These are phyloP conservation scores for Drosophila paramelanica DNA, from an alignment of 2,888 invertebrate genomes.

Conservation along the genomic window DNA sequence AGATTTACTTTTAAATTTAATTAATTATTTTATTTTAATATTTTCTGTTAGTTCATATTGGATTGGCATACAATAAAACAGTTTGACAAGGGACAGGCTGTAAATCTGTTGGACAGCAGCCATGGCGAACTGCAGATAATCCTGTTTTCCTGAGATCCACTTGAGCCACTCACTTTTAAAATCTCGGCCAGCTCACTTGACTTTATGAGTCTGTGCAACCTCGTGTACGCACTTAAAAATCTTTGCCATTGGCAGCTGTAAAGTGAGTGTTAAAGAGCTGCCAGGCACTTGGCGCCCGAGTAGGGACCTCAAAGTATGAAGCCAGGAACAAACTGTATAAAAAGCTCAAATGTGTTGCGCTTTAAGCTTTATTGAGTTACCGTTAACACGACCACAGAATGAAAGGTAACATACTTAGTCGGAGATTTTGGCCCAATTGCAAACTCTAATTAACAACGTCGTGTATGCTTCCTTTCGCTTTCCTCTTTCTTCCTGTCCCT, in stretches of 20 bases:
- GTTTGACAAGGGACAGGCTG: slow-evolving; percentile 30
- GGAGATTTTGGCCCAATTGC: slow-evolving; percentile 5
- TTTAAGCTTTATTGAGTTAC: slow-evolving; percentile 61
- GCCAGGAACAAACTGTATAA: background rate
- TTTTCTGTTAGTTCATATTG: no score
- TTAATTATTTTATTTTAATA: no score
- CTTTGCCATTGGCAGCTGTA: slow-evolving; percentile 37
- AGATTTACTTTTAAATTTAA: no score
- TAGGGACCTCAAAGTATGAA: slow-evolving; percentile 14
- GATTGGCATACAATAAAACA: background rate
- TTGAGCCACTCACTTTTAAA: slow-evolving; percentile 14
- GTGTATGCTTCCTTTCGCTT: background rate
- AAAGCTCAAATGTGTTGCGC: slow-evolving; percentile 10
- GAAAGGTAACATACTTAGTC: background rate
- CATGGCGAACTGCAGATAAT: slow-evolving; percentile 28
- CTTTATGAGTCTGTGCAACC: slow-evolving; percentile 45
- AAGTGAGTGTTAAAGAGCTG: slow-evolving; percentile 69
- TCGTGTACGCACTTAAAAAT: slow-evolving; percentile 58
- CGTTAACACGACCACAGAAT: slow-evolving; percentile 32
- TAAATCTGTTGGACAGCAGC: slow-evolving; percentile 33
- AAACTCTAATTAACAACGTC: slow-evolving; percentile 36
- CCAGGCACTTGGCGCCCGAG: slow-evolving; percentile 39
- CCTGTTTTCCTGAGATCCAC: slow-evolving; percentile 6
- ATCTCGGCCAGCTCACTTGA: slow-evolving; percentile 45
- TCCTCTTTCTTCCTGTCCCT: background rate